Conservation (phyloP, 2,113 vertebrate genomes). For the Bettongia penicillata region DNA sequence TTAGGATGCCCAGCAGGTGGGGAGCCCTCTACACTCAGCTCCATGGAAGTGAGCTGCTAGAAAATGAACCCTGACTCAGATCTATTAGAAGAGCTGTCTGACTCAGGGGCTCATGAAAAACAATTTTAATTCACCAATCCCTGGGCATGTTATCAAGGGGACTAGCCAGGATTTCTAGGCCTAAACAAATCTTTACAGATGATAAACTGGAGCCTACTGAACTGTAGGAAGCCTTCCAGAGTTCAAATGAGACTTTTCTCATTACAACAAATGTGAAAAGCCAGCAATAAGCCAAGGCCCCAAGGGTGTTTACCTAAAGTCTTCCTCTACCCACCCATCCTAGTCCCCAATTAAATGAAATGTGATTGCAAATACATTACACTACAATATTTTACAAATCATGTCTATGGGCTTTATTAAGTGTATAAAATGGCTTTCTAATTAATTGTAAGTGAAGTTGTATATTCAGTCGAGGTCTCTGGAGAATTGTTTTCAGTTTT, state of each 20-base stretch:
- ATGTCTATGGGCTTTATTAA: slow-evolving; percentile 9
- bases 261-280: not conserved
- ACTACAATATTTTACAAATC: slow-evolving; percentile 23
- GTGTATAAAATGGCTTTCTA: not conserved
- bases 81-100: not conserved
- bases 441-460: slow-evolving; percentile 27
- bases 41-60: not conserved
- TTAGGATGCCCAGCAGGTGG: not conserved
- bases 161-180: not conserved
- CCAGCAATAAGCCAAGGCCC: not conserved
- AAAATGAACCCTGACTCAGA: not conserved
- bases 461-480: slow-evolving; percentile 32
- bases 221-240: not conserved
- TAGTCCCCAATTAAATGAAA: slow-evolving; percentile 4
- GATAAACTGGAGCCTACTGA: not conserved
- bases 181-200: not conserved
- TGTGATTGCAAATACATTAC: slow-evolving; percentile 26
- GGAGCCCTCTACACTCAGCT: not conserved
- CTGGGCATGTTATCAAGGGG: not conserved
- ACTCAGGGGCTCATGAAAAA: not conserved
- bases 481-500: not conserved
- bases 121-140: not conserved
- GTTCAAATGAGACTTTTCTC: slow-evolving; percentile 42
- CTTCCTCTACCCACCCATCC: not conserved
- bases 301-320: not conserved